Evolutionary conservation across 1,140 invertebrate genomes (phyloP).

Genomic region (Anoplophora glabripennis): DNA sequence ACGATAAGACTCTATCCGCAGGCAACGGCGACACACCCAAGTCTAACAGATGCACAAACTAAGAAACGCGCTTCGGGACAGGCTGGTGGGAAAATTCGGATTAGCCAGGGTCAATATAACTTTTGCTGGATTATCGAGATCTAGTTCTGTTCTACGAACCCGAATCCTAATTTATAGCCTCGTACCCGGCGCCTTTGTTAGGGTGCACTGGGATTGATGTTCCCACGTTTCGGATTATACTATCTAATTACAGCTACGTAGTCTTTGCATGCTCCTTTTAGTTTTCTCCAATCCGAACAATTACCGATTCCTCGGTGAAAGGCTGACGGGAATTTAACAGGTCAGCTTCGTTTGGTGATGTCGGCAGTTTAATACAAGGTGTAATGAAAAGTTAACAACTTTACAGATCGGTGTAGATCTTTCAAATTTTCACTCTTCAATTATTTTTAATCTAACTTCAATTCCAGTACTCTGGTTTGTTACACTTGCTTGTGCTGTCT

Average conservation of each 20-base stretch:
- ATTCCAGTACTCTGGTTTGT: no score
- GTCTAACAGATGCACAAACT: conserved; percentile 27
- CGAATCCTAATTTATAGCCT: conserved; percentile 36
- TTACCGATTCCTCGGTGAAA: no score
- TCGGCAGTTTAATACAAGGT: no score
- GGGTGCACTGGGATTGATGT: conserved; percentile 22
- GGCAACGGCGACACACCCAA: conserved; percentile 20
- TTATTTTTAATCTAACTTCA: no score
- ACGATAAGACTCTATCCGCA: conserved; percentile 3
- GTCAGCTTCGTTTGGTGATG: no score
- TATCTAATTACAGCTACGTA: not conserved
- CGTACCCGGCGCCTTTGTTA: conserved; percentile 29
- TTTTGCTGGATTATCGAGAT: conserved; percentile 38
- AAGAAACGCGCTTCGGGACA: conserved; percentile 21
- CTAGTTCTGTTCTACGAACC: conserved; percentile 30
- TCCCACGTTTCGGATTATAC: conserved; percentile 14
- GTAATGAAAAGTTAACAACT: no score
- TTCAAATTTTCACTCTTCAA: no score
- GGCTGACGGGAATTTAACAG: no score
- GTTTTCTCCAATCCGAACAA: no score
- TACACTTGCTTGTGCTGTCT: no score
- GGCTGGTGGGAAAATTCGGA: conserved; percentile 20
- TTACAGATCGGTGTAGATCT: no score
- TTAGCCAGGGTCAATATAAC: conserved; percentile 39
- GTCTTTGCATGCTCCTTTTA: no score